Evolutionary conservation across 2,797 vertebrate species (phyloP).

Genomic region (Antennarius maculatus): DNA sequence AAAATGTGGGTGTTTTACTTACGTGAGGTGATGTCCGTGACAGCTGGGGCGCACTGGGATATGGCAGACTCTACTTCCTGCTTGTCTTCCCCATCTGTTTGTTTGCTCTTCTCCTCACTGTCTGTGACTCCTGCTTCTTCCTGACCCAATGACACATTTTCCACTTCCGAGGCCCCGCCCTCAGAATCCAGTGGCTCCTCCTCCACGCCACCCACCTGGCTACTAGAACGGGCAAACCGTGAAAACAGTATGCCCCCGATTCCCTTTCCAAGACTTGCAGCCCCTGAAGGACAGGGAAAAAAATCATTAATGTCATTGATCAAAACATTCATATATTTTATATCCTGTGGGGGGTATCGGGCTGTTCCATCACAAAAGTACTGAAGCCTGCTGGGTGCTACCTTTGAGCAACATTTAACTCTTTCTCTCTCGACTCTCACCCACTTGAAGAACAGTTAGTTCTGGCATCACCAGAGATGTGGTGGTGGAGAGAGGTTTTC

Average conservation of each 20-base stretch:
- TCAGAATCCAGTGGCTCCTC: slow-evolving; percentile 70
- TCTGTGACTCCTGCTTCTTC: slow-evolving; percentile 75
- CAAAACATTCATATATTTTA: no score
- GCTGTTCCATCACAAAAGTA: no score
- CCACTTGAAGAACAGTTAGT: no score
- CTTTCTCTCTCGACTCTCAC: no score
- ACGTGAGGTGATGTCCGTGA: slow-evolving; percentile 87
- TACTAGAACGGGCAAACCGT: slow-evolving; percentile 88
- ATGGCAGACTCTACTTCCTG: slow-evolving; percentile 65
- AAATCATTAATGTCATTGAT: no score
- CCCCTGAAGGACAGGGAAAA: slow-evolving; percentile 77
- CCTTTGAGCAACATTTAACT: no score
- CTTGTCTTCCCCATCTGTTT: slow-evolving; percentile 78
- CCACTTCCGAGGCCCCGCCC: slow-evolving; percentile 59
- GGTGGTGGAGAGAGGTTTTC: no score
- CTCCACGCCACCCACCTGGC: slow-evolving; percentile 77
- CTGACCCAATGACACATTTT: slow-evolving; percentile 40
- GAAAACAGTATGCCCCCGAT: slow-evolving; percentile 95
- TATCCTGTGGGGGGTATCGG: no score
- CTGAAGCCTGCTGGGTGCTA: no score
- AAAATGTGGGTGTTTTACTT: slow-evolving; percentile 53
- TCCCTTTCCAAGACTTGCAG: slow-evolving; percentile 94
- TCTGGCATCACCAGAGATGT: no score
- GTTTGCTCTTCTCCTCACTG: slow-evolving; percentile 57
- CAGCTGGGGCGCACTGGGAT: slow-evolving; percentile 80